Conservation (phyloP, 1,140 invertebrate genomes). For the Wiebesia pumilae region DNA sequence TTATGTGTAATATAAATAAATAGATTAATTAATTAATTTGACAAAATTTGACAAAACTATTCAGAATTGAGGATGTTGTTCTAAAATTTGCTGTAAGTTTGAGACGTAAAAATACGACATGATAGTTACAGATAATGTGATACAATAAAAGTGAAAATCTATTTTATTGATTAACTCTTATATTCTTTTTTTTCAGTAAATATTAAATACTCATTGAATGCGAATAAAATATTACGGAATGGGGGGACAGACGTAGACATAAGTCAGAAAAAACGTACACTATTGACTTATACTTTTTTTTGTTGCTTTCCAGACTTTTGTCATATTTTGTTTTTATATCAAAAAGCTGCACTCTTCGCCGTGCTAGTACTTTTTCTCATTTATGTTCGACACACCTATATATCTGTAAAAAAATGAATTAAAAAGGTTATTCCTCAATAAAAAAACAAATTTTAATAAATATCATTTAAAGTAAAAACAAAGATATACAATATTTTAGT, state of each 20-base stretch:
- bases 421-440: background rate
- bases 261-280: constrained; percentile 64
- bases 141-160: constrained; percentile 44
- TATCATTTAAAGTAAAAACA: too few relatives aligned
- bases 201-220: constrained; percentile 56
- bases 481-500: too few relatives aligned
- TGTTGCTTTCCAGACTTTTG: constrained; percentile 56
- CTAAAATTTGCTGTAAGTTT: background rate
- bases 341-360: constrained; percentile 56
- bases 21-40: constrained; percentile 27
- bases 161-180: constrained; percentile 53
- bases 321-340: constrained; percentile 54
- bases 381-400: constrained; percentile 49
- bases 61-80: background rate
- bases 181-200: constrained; percentile 56
- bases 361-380: constrained; percentile 54
- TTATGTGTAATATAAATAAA: constrained; percentile 2
- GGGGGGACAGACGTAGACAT: constrained; percentile 56
- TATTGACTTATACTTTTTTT: constrained; percentile 56
- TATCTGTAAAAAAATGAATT: constrained; percentile 36
- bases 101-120: constrained; percentile 20
- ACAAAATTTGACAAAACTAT: constrained; percentile 4
- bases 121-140: constrained; percentile 30
- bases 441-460: background rate
- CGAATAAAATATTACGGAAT: constrained; percentile 59